Evolutionary conservation across 2,888 invertebrate species (phyloP).

Genomic region (Tiliacea citrago): DNA sequence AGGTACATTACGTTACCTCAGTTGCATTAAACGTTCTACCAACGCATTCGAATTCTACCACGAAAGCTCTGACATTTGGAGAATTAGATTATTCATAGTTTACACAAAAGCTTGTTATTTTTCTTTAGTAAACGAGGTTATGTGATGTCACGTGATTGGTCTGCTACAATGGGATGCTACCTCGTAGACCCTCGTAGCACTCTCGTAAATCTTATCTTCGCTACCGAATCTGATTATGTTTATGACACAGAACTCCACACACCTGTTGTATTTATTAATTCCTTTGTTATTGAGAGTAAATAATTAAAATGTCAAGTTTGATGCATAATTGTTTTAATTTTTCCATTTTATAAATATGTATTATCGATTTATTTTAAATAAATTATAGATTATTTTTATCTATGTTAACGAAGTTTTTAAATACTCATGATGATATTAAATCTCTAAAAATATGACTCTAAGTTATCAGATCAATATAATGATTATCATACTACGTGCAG

Average conservation of each 20-base stretch:
- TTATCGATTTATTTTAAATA: conserved; percentile 38
- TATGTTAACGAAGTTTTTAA: conserved; percentile 2
- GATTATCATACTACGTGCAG: conserved; percentile 13
- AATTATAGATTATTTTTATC: conserved; percentile 10
- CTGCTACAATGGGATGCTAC: conserved; percentile 16
- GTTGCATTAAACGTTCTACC: conserved; percentile 44
- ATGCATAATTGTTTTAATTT: conserved; percentile 30
- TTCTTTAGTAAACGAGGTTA: conserved; percentile 1
- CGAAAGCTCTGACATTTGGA: conserved; percentile 25
- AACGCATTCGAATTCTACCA: conserved; percentile 48
- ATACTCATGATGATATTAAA: conserved; percentile 24
- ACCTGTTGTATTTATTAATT: conserved; percentile 50
- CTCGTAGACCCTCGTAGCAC: conserved; percentile 58
- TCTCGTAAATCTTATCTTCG: conserved; percentile 57
- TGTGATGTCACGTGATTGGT: conserved; percentile 7
- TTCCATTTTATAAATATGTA: conserved; percentile 40
- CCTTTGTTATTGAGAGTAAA: conserved; percentile 36
- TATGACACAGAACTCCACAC: conserved; percentile 34
- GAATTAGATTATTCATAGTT: conserved; percentile 11
- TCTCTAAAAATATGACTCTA: conserved; percentile 6
- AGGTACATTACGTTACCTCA: conserved; percentile 38
- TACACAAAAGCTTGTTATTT: neutral
- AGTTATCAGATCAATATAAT: conserved; percentile 28
- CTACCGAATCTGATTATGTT: conserved; percentile 41
- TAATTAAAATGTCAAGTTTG: conserved; percentile 50